Evolutionary conservation across 2,113 vertebrate species (phyloP).

Genomic region (Axis porcinus): DNA sequence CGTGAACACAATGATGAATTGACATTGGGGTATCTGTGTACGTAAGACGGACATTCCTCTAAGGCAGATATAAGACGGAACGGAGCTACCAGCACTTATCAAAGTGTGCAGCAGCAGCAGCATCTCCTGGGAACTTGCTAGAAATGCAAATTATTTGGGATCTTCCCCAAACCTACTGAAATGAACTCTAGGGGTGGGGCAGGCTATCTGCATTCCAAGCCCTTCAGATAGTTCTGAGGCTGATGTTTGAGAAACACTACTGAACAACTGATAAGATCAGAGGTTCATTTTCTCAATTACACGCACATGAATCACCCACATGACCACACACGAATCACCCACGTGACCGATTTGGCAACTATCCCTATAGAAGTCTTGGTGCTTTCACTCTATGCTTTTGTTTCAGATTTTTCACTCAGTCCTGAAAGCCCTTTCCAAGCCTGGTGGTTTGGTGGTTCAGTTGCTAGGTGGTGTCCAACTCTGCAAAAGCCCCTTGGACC

Average conservation of each 20-base stretch:
- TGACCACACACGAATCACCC: neutral
- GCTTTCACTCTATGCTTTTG: neutral
- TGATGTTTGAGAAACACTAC: neutral
- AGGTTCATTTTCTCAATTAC: neutral
- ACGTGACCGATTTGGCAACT: neutral
- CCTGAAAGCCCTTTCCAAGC: neutral
- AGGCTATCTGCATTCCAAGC: neutral
- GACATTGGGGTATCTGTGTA: accelerated
- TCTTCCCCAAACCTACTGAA: neutral
- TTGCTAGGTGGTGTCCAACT: neutral
- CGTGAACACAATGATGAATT: neutral
- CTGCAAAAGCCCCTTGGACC: neutral
- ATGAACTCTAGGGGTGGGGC: neutral
- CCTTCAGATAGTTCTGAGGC: neutral
- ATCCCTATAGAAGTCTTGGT: neutral
- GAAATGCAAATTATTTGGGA: neutral
- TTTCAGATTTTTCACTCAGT: neutral
- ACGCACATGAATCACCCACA: neutral
- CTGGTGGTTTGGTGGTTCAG: neutral
- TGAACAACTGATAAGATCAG: neutral
- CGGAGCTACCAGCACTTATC: neutral
- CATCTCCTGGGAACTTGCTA: neutral
- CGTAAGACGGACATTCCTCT: neutral
- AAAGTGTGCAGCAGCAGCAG: neutral
- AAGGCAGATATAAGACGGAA: neutral